Evolutionary conservation across 1,140 invertebrate genomes (phyloP), one percentile per base, ranked within the genome.

Genomic region (Limonius californicus): DNA sequence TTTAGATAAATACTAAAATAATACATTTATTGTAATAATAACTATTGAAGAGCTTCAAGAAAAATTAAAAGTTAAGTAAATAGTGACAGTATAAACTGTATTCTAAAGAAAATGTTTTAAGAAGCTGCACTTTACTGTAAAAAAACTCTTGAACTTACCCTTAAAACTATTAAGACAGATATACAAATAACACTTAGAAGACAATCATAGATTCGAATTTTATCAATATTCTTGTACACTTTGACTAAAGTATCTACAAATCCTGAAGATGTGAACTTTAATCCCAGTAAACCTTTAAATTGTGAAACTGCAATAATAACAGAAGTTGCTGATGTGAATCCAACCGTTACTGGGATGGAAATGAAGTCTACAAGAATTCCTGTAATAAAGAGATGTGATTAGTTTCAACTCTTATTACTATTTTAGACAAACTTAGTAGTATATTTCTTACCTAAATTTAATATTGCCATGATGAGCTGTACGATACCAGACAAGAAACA

Each of bases 281-380:
- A 76, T 0, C 92, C 93, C 8, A 94, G 76, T 0, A 95, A 77
- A 54, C 86, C 87, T 76, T 93, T 97, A 0, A 97, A 74, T 78
- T 98, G 95, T 0, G 92, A 91, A 7, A 88, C 85, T 0, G 90
- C 89, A 47, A 97, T 97, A 50, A 95, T 95, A 6, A 97, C 84
- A 12, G 95, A 94, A 0, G 94, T 95, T 12, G 94, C 94, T 16
- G 92, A 94, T 0, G 94, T 96, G 72, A 97, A 97, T 0, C 94
- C 93, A 56, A 92, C 92, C 0, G 94, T 95, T 11, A 97, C 94
- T 2, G 95, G 93, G 45, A 91, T 85, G 0, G 94, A 95, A 72
- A 98, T 97, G 75, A 96, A 98, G 76, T 95, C 93, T 53, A 97
- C 89, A 15, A 97, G 80, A 63, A 97, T 94, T 68, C 95, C 95